A percentile compares a stretch with the other conserved stretches of the same genome.
These are phyloP conservation scores for Agrochola lychnidis DNA, from an alignment of 2,888 invertebrate genomes.

Conservation along the genomic window DNA sequence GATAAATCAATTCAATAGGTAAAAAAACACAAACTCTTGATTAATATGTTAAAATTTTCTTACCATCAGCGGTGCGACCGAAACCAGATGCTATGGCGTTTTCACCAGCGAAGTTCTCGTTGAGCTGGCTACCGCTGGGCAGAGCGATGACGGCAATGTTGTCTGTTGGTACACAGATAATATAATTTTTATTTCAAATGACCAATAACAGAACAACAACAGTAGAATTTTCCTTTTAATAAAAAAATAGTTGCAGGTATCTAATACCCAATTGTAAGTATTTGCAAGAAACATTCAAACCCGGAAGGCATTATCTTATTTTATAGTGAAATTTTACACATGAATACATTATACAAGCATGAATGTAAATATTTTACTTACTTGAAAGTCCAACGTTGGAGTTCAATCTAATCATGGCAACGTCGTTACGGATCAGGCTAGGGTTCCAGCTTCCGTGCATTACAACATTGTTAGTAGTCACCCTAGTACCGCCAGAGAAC, in stretches of 20 bases:
- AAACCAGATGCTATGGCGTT: conserved; percentile 78
- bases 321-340: neutral
- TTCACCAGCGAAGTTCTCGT: conserved; percentile 69
- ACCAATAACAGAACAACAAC: too few relatives aligned
- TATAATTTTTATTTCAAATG: neutral
- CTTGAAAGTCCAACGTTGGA: neutral
- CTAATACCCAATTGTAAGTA: neutral
- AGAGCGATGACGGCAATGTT: conserved; percentile 67
- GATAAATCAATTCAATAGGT: neutral
- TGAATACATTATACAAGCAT: neutral
- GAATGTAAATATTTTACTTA: conserved; percentile 4
- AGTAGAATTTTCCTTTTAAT: accelerated
- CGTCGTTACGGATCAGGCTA: conserved; percentile 72
- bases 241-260: neutral
- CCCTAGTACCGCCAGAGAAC: conserved; percentile 77
- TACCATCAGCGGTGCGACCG: conserved; percentile 72
- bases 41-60: conserved; percentile 9
- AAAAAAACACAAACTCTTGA: neutral
- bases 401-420: conserved; percentile 44
- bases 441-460: conserved; percentile 77
- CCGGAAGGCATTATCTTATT: neutral
- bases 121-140: conserved; percentile 68
- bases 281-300: neutral
- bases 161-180: conserved; percentile 50
- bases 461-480: conserved; percentile 66